Evolutionary conservation across 2,797 vertebrate genomes (phyloP).

Genomic region (Rhabdophis nuchalis): DNA sequence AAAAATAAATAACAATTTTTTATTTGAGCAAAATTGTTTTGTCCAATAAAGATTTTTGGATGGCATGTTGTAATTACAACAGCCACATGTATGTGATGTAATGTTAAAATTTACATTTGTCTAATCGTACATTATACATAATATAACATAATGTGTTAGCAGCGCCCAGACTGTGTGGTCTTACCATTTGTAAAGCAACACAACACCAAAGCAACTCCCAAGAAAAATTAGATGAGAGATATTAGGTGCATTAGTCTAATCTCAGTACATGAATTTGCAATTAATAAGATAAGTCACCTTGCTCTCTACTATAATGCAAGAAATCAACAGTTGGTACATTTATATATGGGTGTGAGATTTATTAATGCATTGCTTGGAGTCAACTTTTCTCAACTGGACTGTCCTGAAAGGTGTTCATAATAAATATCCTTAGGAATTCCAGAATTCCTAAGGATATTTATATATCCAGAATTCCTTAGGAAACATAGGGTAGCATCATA

Average conservation of each 20-base stretch:
- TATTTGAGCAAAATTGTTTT: conserved; percentile 69
- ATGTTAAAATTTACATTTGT: conserved; percentile 69
- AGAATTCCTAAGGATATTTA: no score
- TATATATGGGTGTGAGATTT: not conserved
- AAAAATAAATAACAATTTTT: conserved; percentile 73
- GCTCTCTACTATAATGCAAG: not conserved
- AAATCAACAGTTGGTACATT: not conserved
- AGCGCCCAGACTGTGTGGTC: conserved; percentile 69
- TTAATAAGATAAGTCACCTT: not conserved
- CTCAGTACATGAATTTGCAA: not conserved
- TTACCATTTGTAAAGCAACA: conserved; percentile 65
- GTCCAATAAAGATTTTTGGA: conserved; percentile 78
- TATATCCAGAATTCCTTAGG: no score
- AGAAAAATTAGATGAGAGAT: conserved; percentile 10
- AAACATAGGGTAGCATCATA: no score
- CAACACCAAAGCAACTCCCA: conserved; percentile 34
- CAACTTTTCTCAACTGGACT: not conserved
- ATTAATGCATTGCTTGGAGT: not conserved
- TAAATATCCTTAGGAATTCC: no score
- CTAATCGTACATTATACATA: conserved; percentile 65
- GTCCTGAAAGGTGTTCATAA: not conserved
- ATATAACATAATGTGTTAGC: conserved; percentile 64
- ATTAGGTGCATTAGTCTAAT: conserved; percentile 28
- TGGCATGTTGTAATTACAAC: conserved; percentile 69
- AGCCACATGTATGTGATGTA: conserved; percentile 67